Evolutionary conservation across 2,113 vertebrate genomes (phyloP).

Genomic region (Clarias gariepinus): DNA sequence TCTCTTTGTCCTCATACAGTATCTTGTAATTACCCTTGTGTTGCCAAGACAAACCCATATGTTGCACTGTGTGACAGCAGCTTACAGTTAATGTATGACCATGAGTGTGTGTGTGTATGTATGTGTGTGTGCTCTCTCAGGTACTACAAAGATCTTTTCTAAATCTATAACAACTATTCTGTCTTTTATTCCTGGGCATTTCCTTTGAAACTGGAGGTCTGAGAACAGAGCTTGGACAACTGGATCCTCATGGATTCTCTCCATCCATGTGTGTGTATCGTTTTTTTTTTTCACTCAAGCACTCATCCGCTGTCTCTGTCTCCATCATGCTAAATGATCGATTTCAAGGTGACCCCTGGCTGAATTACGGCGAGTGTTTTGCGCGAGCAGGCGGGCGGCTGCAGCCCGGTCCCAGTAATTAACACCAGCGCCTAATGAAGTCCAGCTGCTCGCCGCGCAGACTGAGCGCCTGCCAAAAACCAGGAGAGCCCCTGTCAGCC

Average conservation of each 20-base stretch:
- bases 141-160: not conserved
- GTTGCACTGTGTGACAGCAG: constrained; percentile 44
- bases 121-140: constrained; percentile 9
- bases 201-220: not conserved
- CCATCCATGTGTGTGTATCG: not conserved
- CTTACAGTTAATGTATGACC: constrained; percentile 51
- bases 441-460: constrained; percentile 90
- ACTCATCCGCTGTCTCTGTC: constrained; percentile 11
- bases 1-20: constrained; percentile 59
- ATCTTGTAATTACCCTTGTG: constrained; percentile 66
- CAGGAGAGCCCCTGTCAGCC: constrained; percentile 64
- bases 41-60: constrained; percentile 62
- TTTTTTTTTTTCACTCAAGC: not conserved
- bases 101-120: constrained; percentile 6
- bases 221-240: not conserved
- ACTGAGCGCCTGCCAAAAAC: constrained; percentile 83
- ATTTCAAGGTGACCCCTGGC: constrained; percentile 86
- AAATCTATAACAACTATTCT: constrained; percentile 10
- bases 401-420: constrained; percentile 90
- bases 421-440: constrained; percentile 96
- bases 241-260: not conserved
- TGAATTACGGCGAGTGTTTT: constrained; percentile 74
- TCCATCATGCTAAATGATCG: constrained; percentile 62
- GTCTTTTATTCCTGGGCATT: not conserved
- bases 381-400: constrained; percentile 67